Evolutionary conservation across 2,113 vertebrate species (phyloP).

Genomic region (Mugil cephalus): DNA sequence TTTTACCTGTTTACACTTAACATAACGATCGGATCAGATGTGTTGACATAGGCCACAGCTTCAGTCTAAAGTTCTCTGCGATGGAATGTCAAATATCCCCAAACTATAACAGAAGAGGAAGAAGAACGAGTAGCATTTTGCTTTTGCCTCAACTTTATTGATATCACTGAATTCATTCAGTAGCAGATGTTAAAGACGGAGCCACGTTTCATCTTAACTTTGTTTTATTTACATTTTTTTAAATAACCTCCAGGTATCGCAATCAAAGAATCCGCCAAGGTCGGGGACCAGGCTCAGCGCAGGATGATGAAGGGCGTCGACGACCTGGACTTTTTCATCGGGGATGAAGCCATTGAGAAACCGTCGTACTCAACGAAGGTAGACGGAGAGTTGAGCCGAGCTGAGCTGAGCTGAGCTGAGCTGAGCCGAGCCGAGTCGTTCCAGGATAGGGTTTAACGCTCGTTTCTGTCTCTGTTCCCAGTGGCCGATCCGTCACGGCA

Average conservation of each 20-base stretch:
- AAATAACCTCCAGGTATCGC: constrained; percentile 94
- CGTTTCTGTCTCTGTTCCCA: constrained; percentile 46
- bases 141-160: too few relatives aligned
- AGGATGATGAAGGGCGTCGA: constrained; percentile 98
- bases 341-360: constrained; percentile 99
- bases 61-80: too few relatives aligned
- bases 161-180: too few relatives aligned
- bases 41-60: too few relatives aligned
- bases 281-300: constrained; percentile 97
- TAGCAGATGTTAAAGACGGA: too few relatives aligned
- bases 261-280: constrained; percentile 98
- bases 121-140: too few relatives aligned
- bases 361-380: constrained; percentile 98
- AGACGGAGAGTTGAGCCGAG: rapidly evolving
- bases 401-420: rapidly evolving
- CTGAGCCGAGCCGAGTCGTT: rapidly evolving
- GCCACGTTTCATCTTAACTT: too few relatives aligned
- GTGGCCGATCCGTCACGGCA: constrained; percentile 99
- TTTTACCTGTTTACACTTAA: too few relatives aligned
- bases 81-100: too few relatives aligned
- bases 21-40: too few relatives aligned
- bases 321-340: constrained; percentile 98
- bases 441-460: neutral
- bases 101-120: too few relatives aligned
- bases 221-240: too few relatives aligned